Evolutionary conservation across 1,140 invertebrate species (phyloP).

Genomic region (Drosophila athabasca): DNA sequence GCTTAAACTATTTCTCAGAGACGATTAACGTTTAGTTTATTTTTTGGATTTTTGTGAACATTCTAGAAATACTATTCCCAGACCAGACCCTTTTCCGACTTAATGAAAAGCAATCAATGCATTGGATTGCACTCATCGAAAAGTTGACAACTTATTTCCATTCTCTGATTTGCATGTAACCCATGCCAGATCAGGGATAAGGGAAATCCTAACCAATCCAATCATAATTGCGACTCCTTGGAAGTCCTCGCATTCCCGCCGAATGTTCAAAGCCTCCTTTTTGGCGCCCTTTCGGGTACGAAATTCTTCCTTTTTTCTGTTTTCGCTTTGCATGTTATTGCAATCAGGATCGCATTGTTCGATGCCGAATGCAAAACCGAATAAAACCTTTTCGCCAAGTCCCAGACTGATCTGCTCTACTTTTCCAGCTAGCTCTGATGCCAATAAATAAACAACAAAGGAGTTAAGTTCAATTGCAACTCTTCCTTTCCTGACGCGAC

Average conservation of each 20-base stretch:
- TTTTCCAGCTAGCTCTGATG: slow-evolving; percentile 44
- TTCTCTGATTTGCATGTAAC: slow-evolving; percentile 9
- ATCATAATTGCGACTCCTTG: slow-evolving; percentile 34
- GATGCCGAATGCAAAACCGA: slow-evolving; percentile 52
- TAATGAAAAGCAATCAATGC: slow-evolving; percentile 4
- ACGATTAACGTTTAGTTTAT: too few species aligned
- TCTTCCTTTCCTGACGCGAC: slow-evolving; percentile 27
- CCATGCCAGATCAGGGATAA: slow-evolving; percentile 1
- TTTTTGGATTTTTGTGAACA: neutral
- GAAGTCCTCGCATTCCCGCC: slow-evolving; percentile 5
- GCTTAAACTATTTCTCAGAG: too few species aligned
- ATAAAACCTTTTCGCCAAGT: slow-evolving; percentile 56
- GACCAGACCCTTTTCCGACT: neutral
- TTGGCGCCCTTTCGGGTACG: slow-evolving; percentile 58
- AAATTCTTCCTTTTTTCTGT: slow-evolving; percentile 13
- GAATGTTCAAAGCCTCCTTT: slow-evolving; percentile 12
- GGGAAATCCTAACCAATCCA: slow-evolving; percentile 9
- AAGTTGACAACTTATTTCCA: neutral
- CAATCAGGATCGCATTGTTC: slow-evolving; percentile 73
- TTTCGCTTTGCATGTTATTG: slow-evolving; percentile 75
- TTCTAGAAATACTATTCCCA: neutral
- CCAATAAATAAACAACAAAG: slow-evolving; percentile 81
- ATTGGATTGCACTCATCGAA: neutral
- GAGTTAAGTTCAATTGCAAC: slow-evolving; percentile 75
- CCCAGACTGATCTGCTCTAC: slow-evolving; percentile 53